A percentile compares a stretch with the other conserved stretches of the same genome.
Conservation (phyloP, 2,888 invertebrate species). For the Halictus quadricinctus region DNA sequence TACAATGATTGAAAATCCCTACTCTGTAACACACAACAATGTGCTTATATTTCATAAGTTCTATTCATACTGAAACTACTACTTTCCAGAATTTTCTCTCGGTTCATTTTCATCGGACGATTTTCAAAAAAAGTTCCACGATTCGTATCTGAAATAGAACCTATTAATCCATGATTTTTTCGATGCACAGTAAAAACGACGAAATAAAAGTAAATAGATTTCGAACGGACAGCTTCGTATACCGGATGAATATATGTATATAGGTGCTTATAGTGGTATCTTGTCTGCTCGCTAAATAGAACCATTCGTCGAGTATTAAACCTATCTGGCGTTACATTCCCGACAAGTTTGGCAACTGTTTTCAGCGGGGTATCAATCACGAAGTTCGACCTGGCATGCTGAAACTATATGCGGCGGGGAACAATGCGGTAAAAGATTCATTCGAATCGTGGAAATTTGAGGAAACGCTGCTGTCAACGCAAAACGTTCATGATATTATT, state of each 20-base stretch:
- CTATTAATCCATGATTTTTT: not conserved
- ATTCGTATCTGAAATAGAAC: no score
- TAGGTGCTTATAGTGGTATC: conserved; percentile 20
- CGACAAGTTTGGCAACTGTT: conserved; percentile 64
- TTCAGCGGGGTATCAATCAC: conserved; percentile 61
- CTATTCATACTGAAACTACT: no score
- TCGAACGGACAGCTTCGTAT: not conserved
- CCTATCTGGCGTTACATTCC: conserved; percentile 48
- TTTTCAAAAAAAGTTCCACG: no score
- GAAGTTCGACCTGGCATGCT: conserved; percentile 59
- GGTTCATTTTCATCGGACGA: no score
- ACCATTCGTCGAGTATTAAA: conserved; percentile 55
- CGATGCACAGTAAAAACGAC: not conserved
- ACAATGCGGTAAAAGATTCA: conserved; percentile 60
- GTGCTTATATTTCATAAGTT: no score
- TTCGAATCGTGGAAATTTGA: conserved; percentile 39
- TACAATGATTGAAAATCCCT: no score
- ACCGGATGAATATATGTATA: conserved; percentile 3
- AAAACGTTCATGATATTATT: not conserved
- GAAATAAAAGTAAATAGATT: not conserved
- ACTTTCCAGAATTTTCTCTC: no score
- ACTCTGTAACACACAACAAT: no score
- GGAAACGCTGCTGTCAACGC: conserved; percentile 9
- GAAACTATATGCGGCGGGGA: conserved; percentile 46
- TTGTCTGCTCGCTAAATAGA: conserved; percentile 43